Base-by-base conservation (phyloP, 2,113 vertebrate species). In the Ceyx melanurus region DNA sequence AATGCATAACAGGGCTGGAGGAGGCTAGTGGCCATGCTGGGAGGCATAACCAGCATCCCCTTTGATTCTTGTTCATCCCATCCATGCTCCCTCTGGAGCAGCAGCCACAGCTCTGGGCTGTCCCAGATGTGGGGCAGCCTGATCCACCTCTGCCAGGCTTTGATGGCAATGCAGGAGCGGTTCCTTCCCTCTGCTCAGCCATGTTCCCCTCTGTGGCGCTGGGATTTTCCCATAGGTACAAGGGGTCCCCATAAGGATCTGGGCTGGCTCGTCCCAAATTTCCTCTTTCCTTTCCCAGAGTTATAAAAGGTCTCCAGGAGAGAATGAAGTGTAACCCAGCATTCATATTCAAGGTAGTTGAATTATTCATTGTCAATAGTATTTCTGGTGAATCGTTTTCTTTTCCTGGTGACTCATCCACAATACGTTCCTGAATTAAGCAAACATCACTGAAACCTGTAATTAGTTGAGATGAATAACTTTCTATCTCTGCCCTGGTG, bases 361-460 rank as follows among this genome's bases (percentile, higher is more conserved):
- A 92, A 96, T 96, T 95, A 96, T 96, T 96, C 94, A 95, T 95
- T 95, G 94, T 89, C 89, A 92, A 91, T 29, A 86, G 87, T 71
- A 81, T 94, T 96, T 89, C 82, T 95, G 83, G 48, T 20, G 29
- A 92, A 40, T 70, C 61, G 84, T 82, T 82, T 91, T 82, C 74
- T 90, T 93, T 82, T 80, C 79, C 91, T 50, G 22, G 51, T 91
- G 91, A 95, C 88, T 91, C 92, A 82, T 85, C 85, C 85, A 67
- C 68, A n/a, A 57, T 5, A 80, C 79, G 26, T 92, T 60, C 89
- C 68, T 0, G 1, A 91, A 91, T 88, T 89, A 87, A 75, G 85
- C 91, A 94, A 85, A 89, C 89, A 80, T 74, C 6, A 0, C 40
- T 0, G 10, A 92, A 94, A 89, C 4, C 89, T 79, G 78, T 86